phyloP scores from a whole-genome alignment of 1,140 invertebrate genomes.

The Antheraea pernyi region DNA sequence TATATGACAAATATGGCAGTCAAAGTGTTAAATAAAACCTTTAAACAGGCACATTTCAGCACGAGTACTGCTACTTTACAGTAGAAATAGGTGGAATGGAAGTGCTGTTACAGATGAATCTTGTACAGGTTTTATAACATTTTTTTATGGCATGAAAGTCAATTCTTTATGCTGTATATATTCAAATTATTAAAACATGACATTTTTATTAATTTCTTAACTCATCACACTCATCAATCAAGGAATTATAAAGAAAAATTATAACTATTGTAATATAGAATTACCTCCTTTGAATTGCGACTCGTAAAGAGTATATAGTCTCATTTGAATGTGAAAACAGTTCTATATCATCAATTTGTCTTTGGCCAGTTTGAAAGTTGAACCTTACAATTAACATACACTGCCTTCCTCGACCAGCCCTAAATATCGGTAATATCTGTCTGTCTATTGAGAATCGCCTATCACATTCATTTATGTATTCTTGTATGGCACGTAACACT shows the following conservation, averaged over 20 bases:
- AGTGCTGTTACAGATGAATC: too few species aligned
- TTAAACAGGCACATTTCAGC: too few species aligned
- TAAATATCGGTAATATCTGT: slow-evolving; percentile 92
- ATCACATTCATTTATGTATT: slow-evolving; percentile 98
- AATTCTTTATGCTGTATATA: too few species aligned
- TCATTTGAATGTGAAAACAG: slow-evolving; percentile 97
- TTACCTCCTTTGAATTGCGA: slow-evolving; percentile 69
- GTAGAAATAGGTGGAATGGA: too few species aligned
- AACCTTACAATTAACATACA: slow-evolving; percentile 93
- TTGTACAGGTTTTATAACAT: too few species aligned
- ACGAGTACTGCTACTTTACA: too few species aligned
- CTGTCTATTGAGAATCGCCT: slow-evolving; percentile 94
- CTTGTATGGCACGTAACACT: slow-evolving; percentile 95
- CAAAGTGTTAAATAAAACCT: too few species aligned
- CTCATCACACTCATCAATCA: neutral
- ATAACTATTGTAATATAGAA: neutral
- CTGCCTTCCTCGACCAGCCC: slow-evolving; percentile 95
- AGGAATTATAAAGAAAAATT: neutral
- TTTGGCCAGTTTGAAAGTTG: slow-evolving; percentile 88
- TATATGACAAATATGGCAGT: too few species aligned
- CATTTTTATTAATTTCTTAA: too few species aligned
- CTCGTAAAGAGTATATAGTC: slow-evolving; percentile 89
- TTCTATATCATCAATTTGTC: slow-evolving; percentile 95
- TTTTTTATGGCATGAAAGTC: too few species aligned
- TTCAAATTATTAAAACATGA: too few species aligned